These are phyloP conservation scores for Gastracanthus pulcherrimus DNA, from an alignment of 2,888 invertebrate species.

Conservation along the genomic window DNA sequence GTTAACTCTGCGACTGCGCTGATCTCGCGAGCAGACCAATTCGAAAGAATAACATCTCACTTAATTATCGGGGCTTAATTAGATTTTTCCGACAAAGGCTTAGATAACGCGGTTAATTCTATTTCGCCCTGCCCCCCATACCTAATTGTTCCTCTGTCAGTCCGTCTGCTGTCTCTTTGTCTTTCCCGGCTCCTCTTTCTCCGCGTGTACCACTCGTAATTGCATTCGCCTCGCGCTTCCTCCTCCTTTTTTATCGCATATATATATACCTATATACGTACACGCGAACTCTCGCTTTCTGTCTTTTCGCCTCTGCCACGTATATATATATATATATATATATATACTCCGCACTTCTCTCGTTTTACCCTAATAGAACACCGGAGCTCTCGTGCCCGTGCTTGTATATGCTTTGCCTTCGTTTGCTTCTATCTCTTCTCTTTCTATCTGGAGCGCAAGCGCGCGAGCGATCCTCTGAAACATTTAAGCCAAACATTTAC, in stretches of 20 bases:
- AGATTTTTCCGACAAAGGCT: slow-evolving; percentile 46
- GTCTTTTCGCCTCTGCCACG: not conserved
- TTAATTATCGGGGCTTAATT: slow-evolving; percentile 52
- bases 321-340: not conserved
- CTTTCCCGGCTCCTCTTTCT: not conserved
- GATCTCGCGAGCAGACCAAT: not conserved
- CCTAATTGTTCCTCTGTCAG: slow-evolving; percentile 52
- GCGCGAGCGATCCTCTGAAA: slow-evolving; percentile 6
- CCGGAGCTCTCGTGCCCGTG: not conserved
- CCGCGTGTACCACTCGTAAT: slow-evolving; percentile 30
- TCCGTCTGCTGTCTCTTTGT: slow-evolving; percentile 42
- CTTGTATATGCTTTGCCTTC: not conserved
- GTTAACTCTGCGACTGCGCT: no score
- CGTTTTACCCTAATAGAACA: not conserved
- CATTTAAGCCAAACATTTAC: slow-evolving; percentile 48
- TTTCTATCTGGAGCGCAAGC: not conserved
- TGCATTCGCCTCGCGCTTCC: slow-evolving; percentile 26
- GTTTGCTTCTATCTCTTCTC: not conserved
- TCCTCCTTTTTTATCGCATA: not conserved
- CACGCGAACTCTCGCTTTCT: not conserved
- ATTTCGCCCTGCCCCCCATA: not conserved
- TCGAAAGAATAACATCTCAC: slow-evolving; percentile 49
- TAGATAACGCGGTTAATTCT: slow-evolving; percentile 45
- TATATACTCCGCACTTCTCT: not conserved
- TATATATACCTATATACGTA: not conserved